Evolutionary conservation across 2,797 vertebrate genomes (phyloP).

Genomic region (Urophycis tenuis): DNA sequence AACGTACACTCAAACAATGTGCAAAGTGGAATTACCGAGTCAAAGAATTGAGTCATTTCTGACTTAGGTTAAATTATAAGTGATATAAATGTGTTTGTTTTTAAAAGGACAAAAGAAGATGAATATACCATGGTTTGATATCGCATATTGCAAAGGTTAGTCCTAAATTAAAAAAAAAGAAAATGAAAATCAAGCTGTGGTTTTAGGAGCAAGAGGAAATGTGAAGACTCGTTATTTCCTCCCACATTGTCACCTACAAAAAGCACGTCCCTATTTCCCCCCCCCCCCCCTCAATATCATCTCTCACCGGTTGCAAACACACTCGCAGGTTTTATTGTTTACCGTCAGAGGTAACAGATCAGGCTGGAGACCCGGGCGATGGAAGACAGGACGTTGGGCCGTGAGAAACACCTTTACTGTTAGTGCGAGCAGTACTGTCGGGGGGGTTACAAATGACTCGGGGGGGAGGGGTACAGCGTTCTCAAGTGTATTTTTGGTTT

Average conservation of each 20-base stretch:
- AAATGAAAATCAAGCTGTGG: neutral
- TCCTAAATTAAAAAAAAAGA: no score
- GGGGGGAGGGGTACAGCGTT: constrained; percentile 30
- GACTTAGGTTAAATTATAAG: no score
- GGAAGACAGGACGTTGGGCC: no score
- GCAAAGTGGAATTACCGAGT: neutral
- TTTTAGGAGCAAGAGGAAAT: neutral
- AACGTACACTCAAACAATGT: neutral
- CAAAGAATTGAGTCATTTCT: no score
- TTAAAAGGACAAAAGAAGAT: neutral
- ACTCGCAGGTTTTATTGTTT: neutral
- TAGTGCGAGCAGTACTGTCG: constrained; percentile 5
- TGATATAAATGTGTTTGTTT: neutral
- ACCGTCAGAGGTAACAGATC: neutral
- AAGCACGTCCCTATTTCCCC: no score
- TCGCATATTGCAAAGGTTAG: neutral
- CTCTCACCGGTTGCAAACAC: no score
- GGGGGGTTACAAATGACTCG: constrained; percentile 34
- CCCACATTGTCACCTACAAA: no score
- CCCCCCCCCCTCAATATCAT: no score
- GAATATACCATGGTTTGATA: neutral
- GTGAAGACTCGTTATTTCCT: neutral
- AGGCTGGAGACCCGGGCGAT: neutral
- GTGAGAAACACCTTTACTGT: neutral
- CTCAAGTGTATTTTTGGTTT: constrained; percentile 74